These are phyloP conservation scores for Apis dorsata DNA, from an alignment of 1,140 invertebrate species.

Conservation along the genomic window DNA sequence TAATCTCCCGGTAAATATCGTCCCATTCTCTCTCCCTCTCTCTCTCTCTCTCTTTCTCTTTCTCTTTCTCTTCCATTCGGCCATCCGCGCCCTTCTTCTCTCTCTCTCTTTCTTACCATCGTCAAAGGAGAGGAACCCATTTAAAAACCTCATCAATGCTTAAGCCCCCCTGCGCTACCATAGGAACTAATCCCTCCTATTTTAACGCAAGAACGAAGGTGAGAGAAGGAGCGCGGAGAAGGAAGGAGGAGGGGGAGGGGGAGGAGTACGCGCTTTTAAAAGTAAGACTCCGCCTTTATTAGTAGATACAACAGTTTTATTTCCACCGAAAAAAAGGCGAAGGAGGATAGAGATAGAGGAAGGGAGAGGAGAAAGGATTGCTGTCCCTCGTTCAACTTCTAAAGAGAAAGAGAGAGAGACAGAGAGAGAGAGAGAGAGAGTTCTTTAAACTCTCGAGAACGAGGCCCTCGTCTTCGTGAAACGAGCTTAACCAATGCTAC, in stretches of 20 bases:
- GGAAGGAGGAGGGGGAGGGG: conserved; percentile 5
- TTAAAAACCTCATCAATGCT: conserved; percentile 82
- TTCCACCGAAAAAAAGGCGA: conserved; percentile 66
- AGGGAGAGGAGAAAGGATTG: conserved; percentile 6
- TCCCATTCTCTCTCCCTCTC: conserved; percentile 60
- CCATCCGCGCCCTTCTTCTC: conserved; percentile 48
- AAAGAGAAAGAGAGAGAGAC: not conserved
- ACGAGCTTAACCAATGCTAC: conserved; percentile 36
- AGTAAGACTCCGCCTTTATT: conserved; percentile 79
- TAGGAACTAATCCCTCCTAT: conserved; percentile 81
- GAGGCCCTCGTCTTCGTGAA: conserved; percentile 7
- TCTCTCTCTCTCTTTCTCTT: conserved; percentile 31
- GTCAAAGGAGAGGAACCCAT: conserved; percentile 80
- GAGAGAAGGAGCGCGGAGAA: conserved; percentile 31
- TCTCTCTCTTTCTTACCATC: conserved; percentile 61
- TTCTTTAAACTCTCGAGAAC: conserved; percentile 1
- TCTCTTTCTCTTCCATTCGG: conserved; percentile 14
- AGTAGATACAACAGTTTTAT: conserved; percentile 78
- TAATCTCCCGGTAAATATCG: conserved; percentile 81
- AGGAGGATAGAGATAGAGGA: conserved; percentile 7
- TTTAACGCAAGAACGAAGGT: conserved; percentile 76
- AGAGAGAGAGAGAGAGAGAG: not conserved
- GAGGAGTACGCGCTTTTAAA: conserved; percentile 75
- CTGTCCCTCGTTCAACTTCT: not conserved
- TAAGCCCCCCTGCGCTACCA: conserved; percentile 78